Conservation (phyloP, 2,888 invertebrate genomes). For the Tuta absoluta region DNA sequence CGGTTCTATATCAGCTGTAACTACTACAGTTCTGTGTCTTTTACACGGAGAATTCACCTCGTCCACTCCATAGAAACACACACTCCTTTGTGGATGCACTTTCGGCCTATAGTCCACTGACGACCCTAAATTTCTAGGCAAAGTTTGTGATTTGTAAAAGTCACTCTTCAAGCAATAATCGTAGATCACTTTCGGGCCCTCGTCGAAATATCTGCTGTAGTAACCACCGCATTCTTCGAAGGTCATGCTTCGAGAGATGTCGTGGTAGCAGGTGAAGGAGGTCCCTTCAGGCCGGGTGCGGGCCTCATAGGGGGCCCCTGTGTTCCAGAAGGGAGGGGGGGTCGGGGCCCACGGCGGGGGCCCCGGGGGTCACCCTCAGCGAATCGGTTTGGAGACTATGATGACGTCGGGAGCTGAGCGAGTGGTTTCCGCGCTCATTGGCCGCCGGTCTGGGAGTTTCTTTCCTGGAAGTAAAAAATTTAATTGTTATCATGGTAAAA, state of each 20-base stretch:
- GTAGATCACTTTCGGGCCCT: slow-evolving; percentile 62
- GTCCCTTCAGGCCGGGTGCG: slow-evolving; percentile 66
- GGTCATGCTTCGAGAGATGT: slow-evolving; percentile 59
- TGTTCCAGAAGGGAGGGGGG: slow-evolving; percentile 60
- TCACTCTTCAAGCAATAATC: slow-evolving; percentile 75
- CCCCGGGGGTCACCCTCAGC: slow-evolving; percentile 78
- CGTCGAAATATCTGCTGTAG: slow-evolving; percentile 69
- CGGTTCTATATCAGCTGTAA: slow-evolving; percentile 66
- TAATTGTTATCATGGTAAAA: neutral
- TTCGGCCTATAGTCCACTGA: slow-evolving; percentile 56
- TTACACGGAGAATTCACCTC: slow-evolving; percentile 50
- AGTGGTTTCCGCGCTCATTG: slow-evolving; percentile 91
- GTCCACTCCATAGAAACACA: slow-evolving; percentile 64
- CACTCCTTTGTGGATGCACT: slow-evolving; percentile 59
- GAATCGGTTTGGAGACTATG: slow-evolving; percentile 82
- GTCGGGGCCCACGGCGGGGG: slow-evolving; percentile 75
- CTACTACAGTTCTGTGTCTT: slow-evolving; percentile 55
- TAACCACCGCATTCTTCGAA: slow-evolving; percentile 66
- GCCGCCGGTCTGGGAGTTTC: slow-evolving; percentile 77
- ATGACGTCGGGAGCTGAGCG: slow-evolving; percentile 95
- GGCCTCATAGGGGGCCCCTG: slow-evolving; percentile 49
- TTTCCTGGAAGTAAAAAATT: slow-evolving; percentile 55
- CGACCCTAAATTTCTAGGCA: slow-evolving; percentile 69
- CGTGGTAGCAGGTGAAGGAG: slow-evolving; percentile 48
- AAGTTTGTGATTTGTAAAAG: slow-evolving; percentile 61